Evolutionary conservation across 2,888 invertebrate genomes (phyloP), one percentile per base, ranked within the genome.

Genomic region (Rugalucina vietnamica): DNA sequence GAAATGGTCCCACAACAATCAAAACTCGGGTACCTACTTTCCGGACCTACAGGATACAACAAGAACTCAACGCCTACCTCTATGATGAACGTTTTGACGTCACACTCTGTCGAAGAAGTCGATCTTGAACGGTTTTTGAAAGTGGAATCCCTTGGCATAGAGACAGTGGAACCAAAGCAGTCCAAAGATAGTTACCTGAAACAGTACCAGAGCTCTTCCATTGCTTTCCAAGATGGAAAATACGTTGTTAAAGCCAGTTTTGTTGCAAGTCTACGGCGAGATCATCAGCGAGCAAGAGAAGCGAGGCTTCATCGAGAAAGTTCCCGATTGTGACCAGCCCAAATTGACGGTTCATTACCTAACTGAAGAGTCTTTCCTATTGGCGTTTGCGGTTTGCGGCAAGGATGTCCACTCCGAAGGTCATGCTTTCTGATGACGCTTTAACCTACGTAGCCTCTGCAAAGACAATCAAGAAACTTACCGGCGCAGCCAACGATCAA

Each of bases 11-110:
- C 29, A 72, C 72, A 27, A 43, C 72, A 72, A 14, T 72, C 72
- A 10, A 43, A 72, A 24, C 21, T 72, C 3, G 72, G 72, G 27
- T 72, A 72, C 49, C 43, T 37, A 43, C 50, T 49, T 49, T n/a
- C 50, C 14, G 50, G 14, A 14, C 14, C 50, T n/a, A 37, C 21
- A 65, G 60, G 60, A 27, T 27, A 29, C 60, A 60, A 70, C 36
- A 70, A 70, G 39, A 36, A 70, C n/a, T 34, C 36, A 70, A n/a
- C 34, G 24, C 3, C 70, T 29, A 70, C n/a, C 10, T 70, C 36
- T n/a, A 75, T 79, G 79, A 49, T 77, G 76, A 65, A 81, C 70
- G 76, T 69, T 27, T 74, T 77, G 36, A 69, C 54, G 5, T 36
- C 65, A 21, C 79, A n/a, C 54, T 21, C 72, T 34, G 76, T 57